Conservation (phyloP, 2,113 vertebrate species). For the Corythaixoides concolor region DNA sequence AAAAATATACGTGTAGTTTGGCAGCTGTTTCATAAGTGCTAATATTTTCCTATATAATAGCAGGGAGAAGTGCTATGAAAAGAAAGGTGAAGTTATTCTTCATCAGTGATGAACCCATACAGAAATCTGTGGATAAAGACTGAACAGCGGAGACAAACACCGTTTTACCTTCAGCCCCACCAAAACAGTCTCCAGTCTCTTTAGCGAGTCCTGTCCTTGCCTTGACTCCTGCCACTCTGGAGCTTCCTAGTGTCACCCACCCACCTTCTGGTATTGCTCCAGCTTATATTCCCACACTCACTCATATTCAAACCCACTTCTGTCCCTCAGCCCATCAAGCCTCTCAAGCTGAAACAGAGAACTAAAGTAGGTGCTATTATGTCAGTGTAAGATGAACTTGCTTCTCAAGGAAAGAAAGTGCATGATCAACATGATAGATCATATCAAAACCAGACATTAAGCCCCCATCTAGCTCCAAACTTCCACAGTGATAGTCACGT, state of each 20-base stretch:
- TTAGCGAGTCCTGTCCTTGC: not conserved
- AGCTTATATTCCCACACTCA: not conserved
- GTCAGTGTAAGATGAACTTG: not conserved
- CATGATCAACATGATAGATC: not conserved
- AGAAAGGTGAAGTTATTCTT: not conserved
- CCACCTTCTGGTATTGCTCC: not conserved
- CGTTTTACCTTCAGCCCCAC: not conserved
- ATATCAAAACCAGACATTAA: not conserved
- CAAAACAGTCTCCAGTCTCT: not conserved
- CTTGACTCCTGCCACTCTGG: not conserved
- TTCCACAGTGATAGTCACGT: not conserved
- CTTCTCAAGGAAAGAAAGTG: not conserved
- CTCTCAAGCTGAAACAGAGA: not conserved
- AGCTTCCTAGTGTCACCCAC: not conserved
- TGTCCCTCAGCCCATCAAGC: not conserved
- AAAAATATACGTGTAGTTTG: not conserved
- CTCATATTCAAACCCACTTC: not conserved
- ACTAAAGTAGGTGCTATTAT: not conserved
- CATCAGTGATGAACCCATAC: not conserved
- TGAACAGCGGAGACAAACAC: not conserved
- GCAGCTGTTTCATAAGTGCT: not conserved
- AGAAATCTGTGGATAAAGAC: not conserved
- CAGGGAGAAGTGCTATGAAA: accelerated
- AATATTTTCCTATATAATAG: not conserved
- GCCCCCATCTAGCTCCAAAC: not conserved